These are phyloP conservation scores for Orchesellides sinensis DNA, from an alignment of 2,888 invertebrate species.

Conservation along the genomic window DNA sequence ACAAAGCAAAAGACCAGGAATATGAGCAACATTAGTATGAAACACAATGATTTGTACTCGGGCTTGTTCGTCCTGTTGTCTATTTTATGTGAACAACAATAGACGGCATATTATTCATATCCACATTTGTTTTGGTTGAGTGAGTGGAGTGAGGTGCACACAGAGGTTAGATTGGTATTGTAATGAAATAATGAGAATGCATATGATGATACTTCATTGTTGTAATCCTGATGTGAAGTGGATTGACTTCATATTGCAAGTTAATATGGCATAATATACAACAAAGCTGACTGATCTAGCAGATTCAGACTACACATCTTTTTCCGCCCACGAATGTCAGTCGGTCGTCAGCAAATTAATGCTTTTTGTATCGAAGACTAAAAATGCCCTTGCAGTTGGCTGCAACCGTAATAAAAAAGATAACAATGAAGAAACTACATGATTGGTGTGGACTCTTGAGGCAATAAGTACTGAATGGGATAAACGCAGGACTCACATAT, in stretches of 20 bases:
- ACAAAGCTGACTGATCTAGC: too few relatives aligned
- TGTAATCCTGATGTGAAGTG: constrained; percentile 4
- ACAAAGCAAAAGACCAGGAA: background rate
- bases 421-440: background rate
- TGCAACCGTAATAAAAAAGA: background rate
- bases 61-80: constrained; percentile 15
- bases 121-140: constrained; percentile 26
- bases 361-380: background rate
- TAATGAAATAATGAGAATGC: background rate
- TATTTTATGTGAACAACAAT: constrained; percentile 45
- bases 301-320: background rate
- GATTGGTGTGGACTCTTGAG: background rate
- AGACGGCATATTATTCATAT: constrained; percentile 19
- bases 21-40: background rate
- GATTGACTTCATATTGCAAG: background rate
- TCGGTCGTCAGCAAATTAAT: constrained; percentile 13
- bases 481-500: background rate
- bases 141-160: background rate
- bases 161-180: background rate
- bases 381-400: constrained; percentile 11
- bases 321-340: constrained; percentile 27
- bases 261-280: background rate
- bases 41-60: background rate
- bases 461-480: background rate
- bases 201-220: background rate